Evolutionary conservation across 2,888 invertebrate species (phyloP), one percentile per base, ranked within the genome.

Genomic region (Plebejus anna): DNA sequence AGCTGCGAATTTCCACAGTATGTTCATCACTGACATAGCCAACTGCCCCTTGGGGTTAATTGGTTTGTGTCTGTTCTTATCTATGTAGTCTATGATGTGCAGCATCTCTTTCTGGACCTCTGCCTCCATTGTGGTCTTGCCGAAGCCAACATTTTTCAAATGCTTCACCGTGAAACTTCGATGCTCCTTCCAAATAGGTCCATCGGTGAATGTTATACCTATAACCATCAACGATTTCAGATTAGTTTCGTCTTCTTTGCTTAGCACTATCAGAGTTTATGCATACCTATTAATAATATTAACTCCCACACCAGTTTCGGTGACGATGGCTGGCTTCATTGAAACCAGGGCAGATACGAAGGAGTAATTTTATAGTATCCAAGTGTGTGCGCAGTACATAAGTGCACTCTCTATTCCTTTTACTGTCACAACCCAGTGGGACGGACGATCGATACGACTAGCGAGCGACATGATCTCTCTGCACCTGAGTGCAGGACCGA

Each of bases 181-280:
- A 80, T 96, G 96, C 78, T 95, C 94, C 75, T 92, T 93, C 96
- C 96, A 97, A 55, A 94, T 82, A 2, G 89, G 86, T 0, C 96
- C 97, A 78, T 97, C 97, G 2, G 95, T 93, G 81, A 96, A 96
- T 2, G 96, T 95, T 32, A 97, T 93, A 2, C 96, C 96, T 96
- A 82, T 42, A 86, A 85, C 77, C 5, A 6, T 42, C 9, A 76
- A 77, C 5, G 42, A 22, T 22, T 59, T 59, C 1, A 9, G 22
- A 7, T n/a, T 22, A 59, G 55, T 4, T 4, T 13, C 1, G 4
- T 16, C 13, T 55, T 55, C 11, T 59, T 59, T 9, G 22, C 22
- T 59, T 22, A 57, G 57, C 47, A 47, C 47, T 47, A 11, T 47
- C 47, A 47, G 32, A 22, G 22, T 22, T 22, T 22, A 22, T 22